Evolutionary conservation across 2,797 vertebrate genomes (phyloP).

Genomic region (Platyrinchus mystaceus): DNA sequence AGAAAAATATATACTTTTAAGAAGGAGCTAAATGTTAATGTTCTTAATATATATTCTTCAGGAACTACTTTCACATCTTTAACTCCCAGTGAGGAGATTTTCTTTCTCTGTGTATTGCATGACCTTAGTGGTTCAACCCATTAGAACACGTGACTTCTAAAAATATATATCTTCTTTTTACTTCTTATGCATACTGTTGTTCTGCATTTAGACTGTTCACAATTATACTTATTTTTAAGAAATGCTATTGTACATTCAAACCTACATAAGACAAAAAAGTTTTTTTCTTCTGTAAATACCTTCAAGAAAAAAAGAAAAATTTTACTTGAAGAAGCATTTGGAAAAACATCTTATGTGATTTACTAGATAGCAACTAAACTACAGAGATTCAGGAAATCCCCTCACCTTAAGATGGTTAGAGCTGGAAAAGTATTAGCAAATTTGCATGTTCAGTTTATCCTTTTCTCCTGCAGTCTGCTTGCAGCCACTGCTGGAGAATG

Average conservation of each 20-base stretch:
- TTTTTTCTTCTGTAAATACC: neutral
- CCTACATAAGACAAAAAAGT: neutral
- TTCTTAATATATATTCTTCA: neutral
- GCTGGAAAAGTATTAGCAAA: neutral
- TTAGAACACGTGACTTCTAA: neutral
- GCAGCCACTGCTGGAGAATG: neutral
- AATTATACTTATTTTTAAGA: neutral
- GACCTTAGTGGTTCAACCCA: neutral
- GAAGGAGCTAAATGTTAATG: neutral
- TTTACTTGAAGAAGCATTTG: neutral
- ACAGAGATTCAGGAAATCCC: neutral
- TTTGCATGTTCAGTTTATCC: neutral
- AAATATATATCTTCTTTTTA: neutral
- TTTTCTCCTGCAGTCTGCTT: neutral
- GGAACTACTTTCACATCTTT: neutral
- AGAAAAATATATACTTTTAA: neutral
- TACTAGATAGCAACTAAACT: neutral
- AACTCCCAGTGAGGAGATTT: neutral
- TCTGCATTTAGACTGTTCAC: neutral
- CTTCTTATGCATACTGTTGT: neutral
- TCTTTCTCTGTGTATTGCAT: neutral
- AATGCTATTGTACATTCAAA: neutral
- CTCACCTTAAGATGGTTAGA: neutral
- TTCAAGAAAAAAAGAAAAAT: neutral
- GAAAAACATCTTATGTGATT: neutral